Evolutionary conservation across 2,113 vertebrate species (phyloP).

Genomic region (Pogona vitticeps): DNA sequence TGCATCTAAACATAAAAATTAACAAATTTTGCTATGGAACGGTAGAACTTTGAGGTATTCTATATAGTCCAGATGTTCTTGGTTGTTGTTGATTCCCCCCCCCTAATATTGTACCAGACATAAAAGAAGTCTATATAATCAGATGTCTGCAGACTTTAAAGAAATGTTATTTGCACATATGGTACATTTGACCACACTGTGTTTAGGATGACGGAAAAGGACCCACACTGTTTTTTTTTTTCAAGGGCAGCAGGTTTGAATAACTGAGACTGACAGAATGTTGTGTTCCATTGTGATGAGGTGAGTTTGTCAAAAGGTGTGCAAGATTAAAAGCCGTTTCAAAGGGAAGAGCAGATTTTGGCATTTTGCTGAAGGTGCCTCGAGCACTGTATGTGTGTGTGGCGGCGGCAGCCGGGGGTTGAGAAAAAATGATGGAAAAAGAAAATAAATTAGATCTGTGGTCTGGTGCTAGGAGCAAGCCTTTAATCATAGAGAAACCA

Average conservation of each 20-base stretch:
- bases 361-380: slow-evolving; percentile 1
- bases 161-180: neutral
- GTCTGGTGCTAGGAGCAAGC: slow-evolving; percentile 9
- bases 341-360: neutral
- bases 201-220: neutral
- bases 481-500: neutral
- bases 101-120: neutral
- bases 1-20: slow-evolving; percentile 16
- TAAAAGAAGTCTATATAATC: slow-evolving; percentile 1
- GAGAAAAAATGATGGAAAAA: neutral
- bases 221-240: neutral
- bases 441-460: slow-evolving; percentile 6
- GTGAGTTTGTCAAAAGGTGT: neutral
- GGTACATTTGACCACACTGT: neutral
- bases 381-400: neutral
- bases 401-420: neutral
- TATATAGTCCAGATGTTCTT: neutral
- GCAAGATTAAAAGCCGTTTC: slow-evolving; percentile 5
- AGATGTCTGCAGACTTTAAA: neutral
- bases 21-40: neutral
- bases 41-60: neutral
- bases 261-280: neutral
- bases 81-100: neutral
- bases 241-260: neutral
- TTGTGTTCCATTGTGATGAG: neutral